These are phyloP conservation scores for Ciona savignyi DNA, from an alignment of 23 tunicate species.

Conservation along the genomic window DNA sequence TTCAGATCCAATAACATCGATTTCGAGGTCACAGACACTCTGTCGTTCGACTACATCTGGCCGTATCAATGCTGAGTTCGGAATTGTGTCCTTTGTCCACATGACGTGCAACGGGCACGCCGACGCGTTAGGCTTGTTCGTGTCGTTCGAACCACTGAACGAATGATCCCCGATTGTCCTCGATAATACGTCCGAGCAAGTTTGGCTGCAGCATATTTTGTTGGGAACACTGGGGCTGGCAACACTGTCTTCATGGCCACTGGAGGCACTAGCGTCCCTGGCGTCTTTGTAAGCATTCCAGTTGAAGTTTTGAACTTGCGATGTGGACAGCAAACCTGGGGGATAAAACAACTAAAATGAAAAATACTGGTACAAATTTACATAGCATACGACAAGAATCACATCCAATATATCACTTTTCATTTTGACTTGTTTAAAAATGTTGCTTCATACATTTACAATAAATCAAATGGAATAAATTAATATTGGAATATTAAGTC, in stretches of 20 bases:
- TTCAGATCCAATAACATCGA: constrained; percentile 80
- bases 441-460: too few species aligned
- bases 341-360: too few species aligned
- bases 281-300: neutral
- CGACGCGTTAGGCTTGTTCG: neutral
- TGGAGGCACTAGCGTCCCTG: neutral
- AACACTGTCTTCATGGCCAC: neutral
- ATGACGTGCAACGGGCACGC: constrained; percentile 47
- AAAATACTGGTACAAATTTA: too few species aligned
- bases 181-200: neutral
- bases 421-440: too few species aligned
- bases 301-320: neutral
- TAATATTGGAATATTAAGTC: too few species aligned
- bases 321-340: neutral
- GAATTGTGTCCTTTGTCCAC: constrained; percentile 31
- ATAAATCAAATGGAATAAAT: too few species aligned
- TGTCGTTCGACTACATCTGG: constrained; percentile 24
- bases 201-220: constrained; percentile 3
- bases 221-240: neutral
- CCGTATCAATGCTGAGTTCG: constrained; percentile 28
- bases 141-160: neutral
- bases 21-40: constrained; percentile 76
- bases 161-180: neutral
- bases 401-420: too few species aligned
- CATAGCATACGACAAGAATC: too few species aligned